Conservation (phyloP, 2,113 vertebrate genomes). For the Fregetta grallaria region DNA sequence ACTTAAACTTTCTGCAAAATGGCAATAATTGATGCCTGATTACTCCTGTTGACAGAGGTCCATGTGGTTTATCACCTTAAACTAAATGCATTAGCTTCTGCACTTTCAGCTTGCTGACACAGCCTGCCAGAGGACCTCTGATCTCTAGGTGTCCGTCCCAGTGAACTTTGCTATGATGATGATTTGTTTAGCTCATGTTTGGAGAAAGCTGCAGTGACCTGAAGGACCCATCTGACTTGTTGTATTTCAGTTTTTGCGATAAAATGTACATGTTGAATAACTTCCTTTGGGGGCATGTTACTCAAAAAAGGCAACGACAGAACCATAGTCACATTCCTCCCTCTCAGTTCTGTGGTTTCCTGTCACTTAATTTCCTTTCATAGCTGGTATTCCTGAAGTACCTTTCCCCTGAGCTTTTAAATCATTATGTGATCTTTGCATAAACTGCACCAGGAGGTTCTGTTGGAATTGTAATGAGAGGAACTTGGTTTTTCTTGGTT, state of each 20-base stretch:
- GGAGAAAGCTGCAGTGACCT: background rate
- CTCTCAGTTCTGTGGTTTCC: background rate
- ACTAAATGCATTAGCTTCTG: background rate
- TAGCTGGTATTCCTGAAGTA: background rate
- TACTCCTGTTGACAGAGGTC: background rate
- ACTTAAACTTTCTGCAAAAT: background rate
- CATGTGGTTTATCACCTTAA: background rate
- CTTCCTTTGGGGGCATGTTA: background rate
- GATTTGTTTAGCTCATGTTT: background rate
- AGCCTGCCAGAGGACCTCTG: background rate
- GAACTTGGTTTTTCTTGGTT: background rate
- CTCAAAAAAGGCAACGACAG: background rate
- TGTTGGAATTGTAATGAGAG: background rate
- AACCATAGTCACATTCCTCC: background rate
- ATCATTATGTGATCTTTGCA: background rate
- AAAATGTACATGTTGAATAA: background rate
- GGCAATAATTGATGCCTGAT: background rate
- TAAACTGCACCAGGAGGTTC: background rate
- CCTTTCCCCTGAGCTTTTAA: background rate
- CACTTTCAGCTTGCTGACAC: background rate
- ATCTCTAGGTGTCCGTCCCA: background rate
- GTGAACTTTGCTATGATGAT: background rate
- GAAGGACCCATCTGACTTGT: background rate
- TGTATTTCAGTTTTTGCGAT: background rate
- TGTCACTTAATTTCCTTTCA: background rate